These are phyloP conservation scores for Heliocidaris erythrogramma DNA, from an alignment of 35 echinoderm and acorn worm species.

Conservation along the genomic window DNA sequence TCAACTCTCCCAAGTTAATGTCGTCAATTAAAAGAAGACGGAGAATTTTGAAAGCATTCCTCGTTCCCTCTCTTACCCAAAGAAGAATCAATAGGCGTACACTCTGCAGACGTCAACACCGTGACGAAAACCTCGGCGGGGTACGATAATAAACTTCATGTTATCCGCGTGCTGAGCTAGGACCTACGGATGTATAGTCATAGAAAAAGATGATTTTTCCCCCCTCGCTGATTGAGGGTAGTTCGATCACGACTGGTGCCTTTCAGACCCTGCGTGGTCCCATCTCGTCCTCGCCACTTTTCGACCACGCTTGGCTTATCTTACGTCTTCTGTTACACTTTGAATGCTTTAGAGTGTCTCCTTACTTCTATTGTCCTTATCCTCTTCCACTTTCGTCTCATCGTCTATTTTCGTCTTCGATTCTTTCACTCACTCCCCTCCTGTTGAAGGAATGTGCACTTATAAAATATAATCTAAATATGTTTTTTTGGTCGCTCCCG, in stretches of 20 bases:
- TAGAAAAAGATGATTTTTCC: not conserved
- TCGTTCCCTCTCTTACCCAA: not conserved
- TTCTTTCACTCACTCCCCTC: not conserved
- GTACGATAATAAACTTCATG: not conserved
- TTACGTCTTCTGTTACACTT: slow-evolving; percentile 1
- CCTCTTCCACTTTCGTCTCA: not conserved
- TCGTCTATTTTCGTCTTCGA: not conserved
- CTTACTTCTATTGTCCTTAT: not conserved
- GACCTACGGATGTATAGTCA: not conserved
- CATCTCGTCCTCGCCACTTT: not conserved
- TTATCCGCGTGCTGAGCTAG: not conserved
- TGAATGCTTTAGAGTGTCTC: not conserved
- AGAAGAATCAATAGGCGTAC: not conserved
- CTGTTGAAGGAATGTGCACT: no score
- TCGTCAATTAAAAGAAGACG: slow-evolving; percentile 27
- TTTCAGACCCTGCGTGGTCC: not conserved
- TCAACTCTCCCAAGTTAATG: slow-evolving; percentile 25
- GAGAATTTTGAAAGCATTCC: slow-evolving; percentile 30
- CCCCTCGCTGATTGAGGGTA: not conserved
- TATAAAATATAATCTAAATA: no score
- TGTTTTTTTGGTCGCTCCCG: no score
- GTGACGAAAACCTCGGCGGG: slow-evolving; percentile 6
- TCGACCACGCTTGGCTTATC: not conserved
- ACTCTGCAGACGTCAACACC: not conserved
- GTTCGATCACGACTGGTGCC: not conserved